A percentile compares a stretch with the other conserved stretches of the same genome.
These are phyloP conservation scores for Marasmarcha lunaedactyla DNA, from an alignment of 2,888 invertebrate species.

Conservation along the genomic window DNA sequence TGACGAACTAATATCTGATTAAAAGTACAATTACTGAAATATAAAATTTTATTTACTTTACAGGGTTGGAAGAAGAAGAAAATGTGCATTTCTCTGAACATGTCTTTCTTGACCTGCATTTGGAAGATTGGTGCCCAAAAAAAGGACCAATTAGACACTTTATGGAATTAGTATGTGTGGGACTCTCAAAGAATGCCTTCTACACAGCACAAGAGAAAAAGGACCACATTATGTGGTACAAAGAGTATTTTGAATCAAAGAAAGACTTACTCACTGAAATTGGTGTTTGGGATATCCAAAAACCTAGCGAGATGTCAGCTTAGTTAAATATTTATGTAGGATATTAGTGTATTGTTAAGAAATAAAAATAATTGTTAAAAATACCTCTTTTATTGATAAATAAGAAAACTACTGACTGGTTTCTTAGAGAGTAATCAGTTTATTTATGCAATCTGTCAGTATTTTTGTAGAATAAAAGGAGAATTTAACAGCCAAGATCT, in stretches of 20 bases:
- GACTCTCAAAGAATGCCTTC: slow-evolving; percentile 94
- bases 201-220: slow-evolving; percentile 88
- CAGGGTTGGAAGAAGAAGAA: slow-evolving; percentile 75
- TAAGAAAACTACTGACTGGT: no score
- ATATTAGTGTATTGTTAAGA: no score
- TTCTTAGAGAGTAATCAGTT: no score
- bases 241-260: slow-evolving; percentile 88
- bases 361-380: no score
- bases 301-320: slow-evolving; percentile 5
- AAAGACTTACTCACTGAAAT: slow-evolving; percentile 76
- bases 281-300: slow-evolving; percentile 62
- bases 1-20: no score
- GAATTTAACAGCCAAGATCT: no score
- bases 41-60: slow-evolving; percentile 15
- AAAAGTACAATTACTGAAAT: no score
- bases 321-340: no score
- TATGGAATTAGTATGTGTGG: slow-evolving; percentile 96
- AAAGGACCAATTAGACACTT: slow-evolving; percentile 94
- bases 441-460: no score
- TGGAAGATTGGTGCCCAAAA: slow-evolving; percentile 90
- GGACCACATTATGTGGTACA: slow-evolving; percentile 93
- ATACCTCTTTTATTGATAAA: no score
- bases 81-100: slow-evolving; percentile 91
- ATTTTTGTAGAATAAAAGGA: no score
- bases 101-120: slow-evolving; percentile 88